Conservation (phyloP, 2,113 vertebrate species). For the Pithys albifrons region DNA sequence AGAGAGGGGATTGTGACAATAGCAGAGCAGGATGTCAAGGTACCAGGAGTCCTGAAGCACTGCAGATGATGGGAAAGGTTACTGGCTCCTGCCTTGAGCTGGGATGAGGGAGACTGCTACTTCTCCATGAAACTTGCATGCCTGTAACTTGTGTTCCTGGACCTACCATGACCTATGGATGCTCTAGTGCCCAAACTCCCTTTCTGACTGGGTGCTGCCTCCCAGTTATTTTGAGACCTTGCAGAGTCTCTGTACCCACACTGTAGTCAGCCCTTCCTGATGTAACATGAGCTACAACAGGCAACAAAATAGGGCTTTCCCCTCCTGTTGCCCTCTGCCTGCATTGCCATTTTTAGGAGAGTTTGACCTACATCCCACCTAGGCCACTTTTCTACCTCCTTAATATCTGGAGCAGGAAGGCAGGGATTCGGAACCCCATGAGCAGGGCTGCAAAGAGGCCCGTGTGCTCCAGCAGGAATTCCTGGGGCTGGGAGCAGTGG, state of each 20-base stretch:
- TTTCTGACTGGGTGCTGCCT: not conserved
- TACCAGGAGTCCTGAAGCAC: conserved; percentile 15
- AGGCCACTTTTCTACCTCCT: not conserved
- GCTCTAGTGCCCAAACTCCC: not conserved
- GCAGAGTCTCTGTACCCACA: not conserved
- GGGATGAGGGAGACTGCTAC: not conserved
- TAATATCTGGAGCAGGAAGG: not conserved
- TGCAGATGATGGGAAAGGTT: not conserved
- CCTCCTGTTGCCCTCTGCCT: not conserved
- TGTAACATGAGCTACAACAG: not conserved
- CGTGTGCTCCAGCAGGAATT: not conserved
- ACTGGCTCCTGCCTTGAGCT: not conserved
- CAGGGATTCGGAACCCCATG: not conserved
- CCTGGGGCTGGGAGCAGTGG: not conserved
- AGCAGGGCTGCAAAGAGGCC: not conserved
- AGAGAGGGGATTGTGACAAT: conserved; percentile 95
- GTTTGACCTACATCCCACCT: not conserved
- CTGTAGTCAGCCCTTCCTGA: not conserved
- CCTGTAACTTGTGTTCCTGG: not conserved
- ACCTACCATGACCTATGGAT: not conserved
- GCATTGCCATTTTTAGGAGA: not conserved
- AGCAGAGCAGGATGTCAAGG: conserved; percentile 93
- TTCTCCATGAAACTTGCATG: not conserved
- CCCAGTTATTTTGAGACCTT: not conserved
- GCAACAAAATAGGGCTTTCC: not conserved